A percentile compares a stretch with the other conserved stretches of the same genome.
phyloP scores from a whole-genome alignment of 2,888 invertebrate genomes.

The Drosophila colorata region DNA sequence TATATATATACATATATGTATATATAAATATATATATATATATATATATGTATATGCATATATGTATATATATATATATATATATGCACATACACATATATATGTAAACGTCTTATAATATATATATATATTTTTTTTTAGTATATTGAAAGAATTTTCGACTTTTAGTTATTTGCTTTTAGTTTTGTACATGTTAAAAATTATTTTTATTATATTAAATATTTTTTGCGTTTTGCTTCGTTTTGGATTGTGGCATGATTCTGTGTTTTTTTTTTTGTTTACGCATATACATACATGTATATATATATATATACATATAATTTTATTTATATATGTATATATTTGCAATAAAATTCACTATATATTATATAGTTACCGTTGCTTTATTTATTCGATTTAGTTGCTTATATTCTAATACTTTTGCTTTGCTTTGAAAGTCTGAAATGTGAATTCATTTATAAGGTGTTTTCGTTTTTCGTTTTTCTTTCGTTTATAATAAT shows the following conservation, averaged over 20 bases:
- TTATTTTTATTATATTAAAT: slow-evolving; percentile 57
- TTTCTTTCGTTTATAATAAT: slow-evolving; percentile 27
- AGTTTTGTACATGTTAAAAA: slow-evolving; percentile 70
- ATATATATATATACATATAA: slow-evolving; percentile 6
- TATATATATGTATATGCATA: slow-evolving; percentile 35
- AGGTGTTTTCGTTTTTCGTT: slow-evolving; percentile 33
- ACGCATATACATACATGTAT: slow-evolving; percentile 10
- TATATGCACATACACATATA: slow-evolving; percentile 15
- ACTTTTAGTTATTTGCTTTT: slow-evolving; percentile 33
- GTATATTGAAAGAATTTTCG: slow-evolving; percentile 36
- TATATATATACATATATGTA: neutral
- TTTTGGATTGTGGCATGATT: slow-evolving; percentile 67
- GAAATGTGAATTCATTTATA: slow-evolving; percentile 63
- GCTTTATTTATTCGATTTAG: slow-evolving; percentile 22
- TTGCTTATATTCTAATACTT: slow-evolving; percentile 48
- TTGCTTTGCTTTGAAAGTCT: slow-evolving; percentile 65
- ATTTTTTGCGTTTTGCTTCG: slow-evolving; percentile 42
- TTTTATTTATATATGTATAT: slow-evolving; percentile 25
- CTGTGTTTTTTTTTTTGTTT: slow-evolving; percentile 8
- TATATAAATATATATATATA: slow-evolving; percentile 8
- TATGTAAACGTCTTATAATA: slow-evolving; percentile 38
- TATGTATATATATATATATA: slow-evolving; percentile 2
- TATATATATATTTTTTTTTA: slow-evolving; percentile 19
- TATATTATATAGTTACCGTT: slow-evolving; percentile 28
- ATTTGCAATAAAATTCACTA: slow-evolving; percentile 53